Evolutionary conservation across 2,113 vertebrate species (phyloP), one percentile per base, ranked within the genome.

Genomic region (Neotragus pygmaeus): DNA sequence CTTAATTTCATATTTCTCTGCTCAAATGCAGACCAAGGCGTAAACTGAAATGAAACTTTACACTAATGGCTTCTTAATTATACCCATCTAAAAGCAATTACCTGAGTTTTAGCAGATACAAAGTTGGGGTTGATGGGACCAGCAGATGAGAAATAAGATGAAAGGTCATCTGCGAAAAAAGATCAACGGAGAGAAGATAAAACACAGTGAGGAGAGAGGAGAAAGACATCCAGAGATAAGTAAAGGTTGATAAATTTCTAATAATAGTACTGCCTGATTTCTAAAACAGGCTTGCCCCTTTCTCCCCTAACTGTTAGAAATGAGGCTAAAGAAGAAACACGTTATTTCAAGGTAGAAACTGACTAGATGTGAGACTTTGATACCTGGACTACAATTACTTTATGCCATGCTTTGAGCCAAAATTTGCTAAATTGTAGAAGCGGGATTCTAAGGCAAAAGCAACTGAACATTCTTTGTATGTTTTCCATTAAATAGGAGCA

Each of bases 31-130:
- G 98, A 99, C 98, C 98, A 98, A 99, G 98, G 98, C 98, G 66
- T 98, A 99, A 99, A 98, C 98, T 97, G 98, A 98, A 98, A 98
- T 99, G 98, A 98, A 99, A 98, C 98, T 98, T 98, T 98, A 98
- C 97, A 98, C 98, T 99, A 99, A 99, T 99, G 98, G 98, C 92
- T 99, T 99, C 98, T 99, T 99, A 99, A 99, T 99, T 99, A 99
- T 98, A 98, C 97, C 98, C 98, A 99, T 99, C 98, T 99, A 99
- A 99, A 99, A 98, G 98, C 99, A 99, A 99, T 99, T 99, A 99
- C 98, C 98, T 99, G 98, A 98, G 98, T 98, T 98, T 98, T 98
- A 99, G 98, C 98, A 98, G 98, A 99, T 98, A 98, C 98, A 98
- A 97, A 98, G 98, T 98, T 99, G 95, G 98, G 98, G 98, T 98